phyloP scores from a whole-genome alignment of 2,888 invertebrate genomes.

The Tricholauxania praeusta region DNA sequence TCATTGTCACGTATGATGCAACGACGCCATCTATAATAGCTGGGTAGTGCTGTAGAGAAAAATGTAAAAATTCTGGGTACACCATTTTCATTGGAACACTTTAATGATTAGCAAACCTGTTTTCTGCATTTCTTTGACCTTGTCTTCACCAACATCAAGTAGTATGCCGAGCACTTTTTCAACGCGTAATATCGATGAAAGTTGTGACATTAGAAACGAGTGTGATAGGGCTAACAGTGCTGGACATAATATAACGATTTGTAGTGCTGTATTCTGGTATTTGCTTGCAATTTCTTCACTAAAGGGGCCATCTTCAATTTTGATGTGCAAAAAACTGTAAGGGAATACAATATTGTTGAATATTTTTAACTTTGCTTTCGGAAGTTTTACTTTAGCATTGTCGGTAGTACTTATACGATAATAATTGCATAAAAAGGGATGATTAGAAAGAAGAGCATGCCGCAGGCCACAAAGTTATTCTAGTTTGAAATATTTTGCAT shows the following conservation, averaged over 20 bases:
- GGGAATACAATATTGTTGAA: neutral
- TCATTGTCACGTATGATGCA: slow-evolving; percentile 86
- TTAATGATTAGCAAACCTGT: slow-evolving; percentile 70
- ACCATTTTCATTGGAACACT: neutral
- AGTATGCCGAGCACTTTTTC: slow-evolving; percentile 85
- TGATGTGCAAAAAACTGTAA: slow-evolving; percentile 79
- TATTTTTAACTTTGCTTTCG: neutral
- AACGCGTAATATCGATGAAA: slow-evolving; percentile 67
- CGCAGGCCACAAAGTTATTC: too few relatives aligned
- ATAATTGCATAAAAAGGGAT: too few relatives aligned
- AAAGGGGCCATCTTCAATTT: slow-evolving; percentile 77
- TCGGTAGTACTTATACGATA: too few relatives aligned
- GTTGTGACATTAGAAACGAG: slow-evolving; percentile 64
- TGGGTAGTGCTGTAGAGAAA: slow-evolving; percentile 71
- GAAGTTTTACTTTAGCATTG: neutral
- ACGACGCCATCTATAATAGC: slow-evolving; percentile 84
- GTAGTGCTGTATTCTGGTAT: slow-evolving; percentile 76
- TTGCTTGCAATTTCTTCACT: slow-evolving; percentile 69
- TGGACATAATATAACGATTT: slow-evolving; percentile 85
- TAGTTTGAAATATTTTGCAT: too few relatives aligned
- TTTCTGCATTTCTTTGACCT: slow-evolving; percentile 77
- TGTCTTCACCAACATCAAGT: slow-evolving; percentile 81
- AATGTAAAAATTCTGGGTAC: too few relatives aligned
- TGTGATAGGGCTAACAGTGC: slow-evolving; percentile 73
- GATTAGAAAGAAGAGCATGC: too few relatives aligned